phyloP scores from a whole-genome alignment of 1,140 invertebrate species.

The Metopolophium dirhodum region DNA sequence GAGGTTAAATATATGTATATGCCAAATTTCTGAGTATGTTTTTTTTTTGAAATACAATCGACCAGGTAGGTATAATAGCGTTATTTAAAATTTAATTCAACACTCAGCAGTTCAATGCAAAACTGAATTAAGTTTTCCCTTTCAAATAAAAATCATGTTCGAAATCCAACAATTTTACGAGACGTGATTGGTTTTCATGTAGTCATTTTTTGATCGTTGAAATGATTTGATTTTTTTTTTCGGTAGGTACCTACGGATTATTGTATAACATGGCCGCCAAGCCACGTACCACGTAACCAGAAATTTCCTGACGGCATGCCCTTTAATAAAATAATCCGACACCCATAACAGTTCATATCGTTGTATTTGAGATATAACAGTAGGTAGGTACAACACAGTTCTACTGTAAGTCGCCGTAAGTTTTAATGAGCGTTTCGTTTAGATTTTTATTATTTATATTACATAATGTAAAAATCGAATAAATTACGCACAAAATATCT shows the following conservation, averaged over 20 bases:
- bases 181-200: background rate
- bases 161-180: background rate
- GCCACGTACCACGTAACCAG: background rate
- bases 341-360: background rate
- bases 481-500: background rate
- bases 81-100: background rate
- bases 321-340: background rate
- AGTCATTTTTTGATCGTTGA: background rate
- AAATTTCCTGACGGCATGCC: background rate
- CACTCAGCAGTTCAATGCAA: background rate
- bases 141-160: background rate
- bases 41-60: background rate
- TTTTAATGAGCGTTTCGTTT: background rate
- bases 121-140: background rate
- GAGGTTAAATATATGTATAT: background rate
- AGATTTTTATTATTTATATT: background rate
- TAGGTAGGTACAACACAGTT: background rate
- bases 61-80: too few relatives aligned
- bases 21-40: background rate
- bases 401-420: too few relatives aligned
- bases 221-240: background rate
- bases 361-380: background rate
- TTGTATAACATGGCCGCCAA: background rate
- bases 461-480: background rate
- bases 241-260: background rate